Evolutionary conservation across 2,888 invertebrate genomes (phyloP).

Genomic region (Bombylius major): DNA sequence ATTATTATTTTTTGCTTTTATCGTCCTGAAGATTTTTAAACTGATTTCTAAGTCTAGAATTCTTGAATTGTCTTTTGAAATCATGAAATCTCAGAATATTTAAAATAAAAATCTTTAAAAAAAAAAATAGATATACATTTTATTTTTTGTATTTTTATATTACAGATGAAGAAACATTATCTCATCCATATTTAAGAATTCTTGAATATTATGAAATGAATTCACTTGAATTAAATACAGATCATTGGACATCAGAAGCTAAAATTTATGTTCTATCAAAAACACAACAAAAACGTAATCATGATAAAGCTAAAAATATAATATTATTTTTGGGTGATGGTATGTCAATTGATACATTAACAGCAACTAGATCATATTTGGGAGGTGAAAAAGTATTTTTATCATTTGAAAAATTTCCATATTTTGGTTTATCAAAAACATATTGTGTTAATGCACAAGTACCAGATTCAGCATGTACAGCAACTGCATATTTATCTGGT

Average conservation of each 20-base stretch:
- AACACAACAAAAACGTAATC: background rate
- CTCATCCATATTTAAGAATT: too few relatives aligned
- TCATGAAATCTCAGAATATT: too few relatives aligned
- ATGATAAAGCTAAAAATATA: constrained; percentile 23
- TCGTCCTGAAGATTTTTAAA: too few relatives aligned
- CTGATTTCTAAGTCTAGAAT: too few relatives aligned
- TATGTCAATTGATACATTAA: constrained; percentile 56
- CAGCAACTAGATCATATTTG: constrained; percentile 38
- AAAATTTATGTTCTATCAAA: background rate
- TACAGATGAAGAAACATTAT: too few relatives aligned
- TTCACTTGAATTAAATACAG: background rate
- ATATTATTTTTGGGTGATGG: constrained; percentile 44
- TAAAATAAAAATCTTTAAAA: too few relatives aligned
- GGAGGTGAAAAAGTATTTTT: constrained; percentile 47
- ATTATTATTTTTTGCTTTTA: too few relatives aligned
- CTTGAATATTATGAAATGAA: too few relatives aligned
- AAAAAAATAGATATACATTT: too few relatives aligned
- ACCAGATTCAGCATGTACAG: constrained; percentile 61
- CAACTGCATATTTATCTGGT: constrained; percentile 58
- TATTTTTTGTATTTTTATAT: too few relatives aligned
- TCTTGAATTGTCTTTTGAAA: too few relatives aligned
- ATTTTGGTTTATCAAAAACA: constrained; percentile 45
- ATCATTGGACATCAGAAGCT: constrained; percentile 5
- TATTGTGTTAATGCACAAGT: constrained; percentile 55
- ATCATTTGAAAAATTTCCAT: constrained; percentile 49